These are phyloP conservation scores for Pristionchus mayeri DNA, from an alignment of 2,888 invertebrate species.

Conservation along the genomic window DNA sequence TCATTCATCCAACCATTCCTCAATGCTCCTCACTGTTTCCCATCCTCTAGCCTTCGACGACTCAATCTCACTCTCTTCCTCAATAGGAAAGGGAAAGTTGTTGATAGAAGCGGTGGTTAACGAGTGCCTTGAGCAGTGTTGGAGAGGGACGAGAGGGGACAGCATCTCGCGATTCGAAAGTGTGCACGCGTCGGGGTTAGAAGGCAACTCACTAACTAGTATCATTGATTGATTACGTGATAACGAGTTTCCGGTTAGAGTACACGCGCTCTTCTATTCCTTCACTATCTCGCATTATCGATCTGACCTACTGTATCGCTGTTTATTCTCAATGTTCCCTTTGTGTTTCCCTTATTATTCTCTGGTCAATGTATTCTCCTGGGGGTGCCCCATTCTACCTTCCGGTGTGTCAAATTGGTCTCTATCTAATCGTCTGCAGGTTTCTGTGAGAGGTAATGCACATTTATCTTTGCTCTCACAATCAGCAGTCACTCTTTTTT, in stretches of 20 bases:
- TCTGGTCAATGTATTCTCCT: no score
- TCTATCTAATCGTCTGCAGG: no score
- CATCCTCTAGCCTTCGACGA: not conserved
- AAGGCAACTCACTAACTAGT: not conserved
- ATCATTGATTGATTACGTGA: not conserved
- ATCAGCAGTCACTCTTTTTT: no score
- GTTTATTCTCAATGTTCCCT: no score
- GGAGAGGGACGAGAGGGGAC: not conserved
- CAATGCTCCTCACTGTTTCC: not conserved
- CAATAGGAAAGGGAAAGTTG: conserved; percentile 1
- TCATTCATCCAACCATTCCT: not conserved
- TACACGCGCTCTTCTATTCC: not conserved
- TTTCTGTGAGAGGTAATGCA: no score
- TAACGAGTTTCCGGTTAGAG: not conserved
- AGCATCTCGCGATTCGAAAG: not conserved
- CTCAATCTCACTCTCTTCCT: no score
- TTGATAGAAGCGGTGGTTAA: not conserved
- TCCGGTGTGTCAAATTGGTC: no score
- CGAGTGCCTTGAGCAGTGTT: conserved; percentile 14
- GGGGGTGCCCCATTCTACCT: not conserved
- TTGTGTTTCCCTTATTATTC: no score
- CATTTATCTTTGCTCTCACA: not conserved
- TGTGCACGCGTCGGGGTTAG: not conserved
- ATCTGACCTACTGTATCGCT: no score
- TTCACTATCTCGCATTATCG: no score